Evolutionary conservation across 2,113 vertebrate genomes (phyloP).

Genomic region (Empidonax alnorum): DNA sequence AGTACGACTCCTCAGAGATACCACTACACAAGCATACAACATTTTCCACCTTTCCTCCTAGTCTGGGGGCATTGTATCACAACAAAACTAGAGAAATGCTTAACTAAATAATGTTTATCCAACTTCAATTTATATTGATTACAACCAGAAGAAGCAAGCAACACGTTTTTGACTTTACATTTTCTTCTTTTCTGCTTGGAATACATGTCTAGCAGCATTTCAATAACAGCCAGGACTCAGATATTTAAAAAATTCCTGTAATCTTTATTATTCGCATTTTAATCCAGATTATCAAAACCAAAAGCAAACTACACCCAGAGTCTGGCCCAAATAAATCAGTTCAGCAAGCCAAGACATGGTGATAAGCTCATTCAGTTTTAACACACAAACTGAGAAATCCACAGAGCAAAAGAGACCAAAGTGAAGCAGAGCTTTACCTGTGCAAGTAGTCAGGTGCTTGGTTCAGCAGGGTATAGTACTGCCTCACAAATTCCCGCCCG

Average conservation of each 20-base stretch:
- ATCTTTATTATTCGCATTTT: neutral
- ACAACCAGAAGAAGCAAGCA: neutral
- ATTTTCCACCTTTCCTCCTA: neutral
- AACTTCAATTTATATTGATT: neutral
- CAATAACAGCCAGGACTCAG: neutral
- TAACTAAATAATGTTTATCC: neutral
- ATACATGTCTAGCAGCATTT: neutral
- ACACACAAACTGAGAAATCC: neutral
- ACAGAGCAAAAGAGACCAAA: neutral
- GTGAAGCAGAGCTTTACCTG: constrained; percentile 76
- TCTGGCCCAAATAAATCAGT: neutral
- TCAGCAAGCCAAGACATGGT: neutral
- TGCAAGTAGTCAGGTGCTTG: constrained; percentile 97
- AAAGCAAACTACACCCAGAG: neutral
- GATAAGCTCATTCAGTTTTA: neutral
- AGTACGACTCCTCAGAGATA: neutral
- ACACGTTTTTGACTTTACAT: neutral
- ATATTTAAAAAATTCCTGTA: neutral
- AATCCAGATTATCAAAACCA: neutral
- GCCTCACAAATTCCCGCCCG: constrained; percentile 99
- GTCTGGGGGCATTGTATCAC: neutral
- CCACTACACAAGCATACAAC: neutral
- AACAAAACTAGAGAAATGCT: neutral
- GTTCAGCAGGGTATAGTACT: constrained; percentile 98
- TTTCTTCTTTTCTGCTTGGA: neutral